These are phyloP conservation scores for Druon quercuslanigerum DNA, from an alignment of 1,140 invertebrate species.

Conservation along the genomic window DNA sequence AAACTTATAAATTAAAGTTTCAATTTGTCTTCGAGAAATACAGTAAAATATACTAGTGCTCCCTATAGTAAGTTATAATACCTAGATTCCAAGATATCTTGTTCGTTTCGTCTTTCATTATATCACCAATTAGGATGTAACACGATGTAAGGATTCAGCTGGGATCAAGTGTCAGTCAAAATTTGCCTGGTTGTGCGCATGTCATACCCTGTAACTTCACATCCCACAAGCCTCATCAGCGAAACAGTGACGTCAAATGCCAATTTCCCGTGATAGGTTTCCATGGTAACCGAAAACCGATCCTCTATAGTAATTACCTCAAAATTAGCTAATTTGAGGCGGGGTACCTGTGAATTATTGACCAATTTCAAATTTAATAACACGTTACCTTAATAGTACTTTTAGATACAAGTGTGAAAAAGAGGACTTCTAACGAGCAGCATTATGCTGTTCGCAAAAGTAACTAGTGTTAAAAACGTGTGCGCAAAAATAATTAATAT, in stretches of 20 bases:
- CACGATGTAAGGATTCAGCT: not conserved
- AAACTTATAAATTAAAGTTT: too few relatives aligned
- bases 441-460: too few relatives aligned
- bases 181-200: not conserved
- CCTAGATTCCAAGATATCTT: too few relatives aligned
- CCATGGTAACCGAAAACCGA: conserved; percentile 18
- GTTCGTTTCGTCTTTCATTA: too few relatives aligned
- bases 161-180: not conserved
- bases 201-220: not conserved
- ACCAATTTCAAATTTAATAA: conserved; percentile 2
- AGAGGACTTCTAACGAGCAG: too few relatives aligned
- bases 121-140: conserved; percentile 1
- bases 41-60: too few relatives aligned
- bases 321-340: not conserved
- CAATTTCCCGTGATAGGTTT: conserved; percentile 6
- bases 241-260: conserved; percentile 25
- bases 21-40: too few relatives aligned
- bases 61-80: too few relatives aligned
- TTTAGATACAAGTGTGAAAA: too few relatives aligned
- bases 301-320: not conserved
- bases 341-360: not conserved
- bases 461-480: too few relatives aligned
- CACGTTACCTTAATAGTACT: not conserved
- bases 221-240: conserved; percentile 10
- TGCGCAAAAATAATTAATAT: too few relatives aligned